These are phyloP conservation scores for Brachionichthys hirsutus DNA, from an alignment of 2,113 vertebrate species.

Conservation along the genomic window DNA sequence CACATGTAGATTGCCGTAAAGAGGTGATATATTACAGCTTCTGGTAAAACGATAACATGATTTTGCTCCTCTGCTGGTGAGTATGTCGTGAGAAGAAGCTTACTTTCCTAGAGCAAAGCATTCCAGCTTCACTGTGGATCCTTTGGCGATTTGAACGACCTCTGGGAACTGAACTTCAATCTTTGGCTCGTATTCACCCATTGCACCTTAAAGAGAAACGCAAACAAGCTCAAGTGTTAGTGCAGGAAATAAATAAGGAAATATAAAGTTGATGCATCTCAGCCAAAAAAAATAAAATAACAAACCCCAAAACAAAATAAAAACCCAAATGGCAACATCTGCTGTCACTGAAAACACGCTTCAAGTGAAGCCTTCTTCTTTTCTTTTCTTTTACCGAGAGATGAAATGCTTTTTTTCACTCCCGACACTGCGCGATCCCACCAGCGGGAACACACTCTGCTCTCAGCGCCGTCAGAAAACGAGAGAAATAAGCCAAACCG, in stretches of 20 bases:
- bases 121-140: conserved; percentile 90
- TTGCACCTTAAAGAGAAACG: conserved; percentile 84
- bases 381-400: conserved; percentile 1
- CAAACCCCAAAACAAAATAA: not conserved
- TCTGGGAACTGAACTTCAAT: conserved; percentile 99
- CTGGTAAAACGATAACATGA: conserved; percentile 31
- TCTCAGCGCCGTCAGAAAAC: conserved; percentile 22
- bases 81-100: conserved; percentile 63
- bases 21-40: conserved; percentile 15
- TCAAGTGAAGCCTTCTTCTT: conserved; percentile 1
- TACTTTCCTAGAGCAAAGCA: conserved; percentile 99
- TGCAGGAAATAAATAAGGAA: not conserved
- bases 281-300: not conserved
- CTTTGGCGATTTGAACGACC: conserved; percentile 87
- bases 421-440: conserved; percentile 5
- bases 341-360: conserved; percentile 13
- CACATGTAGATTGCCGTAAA: conserved; percentile 15
- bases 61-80: conserved; percentile 15
- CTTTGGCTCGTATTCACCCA: conserved; percentile 99
- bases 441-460: conserved; percentile 14
- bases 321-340: not conserved
- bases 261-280: conserved; percentile 7
- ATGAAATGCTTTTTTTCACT: conserved; percentile 25
- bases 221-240: conserved; percentile 16
- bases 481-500: conserved; percentile 24